Evolutionary conservation across 2,113 vertebrate genomes (phyloP).

Genomic region (Leucosticte australis): DNA sequence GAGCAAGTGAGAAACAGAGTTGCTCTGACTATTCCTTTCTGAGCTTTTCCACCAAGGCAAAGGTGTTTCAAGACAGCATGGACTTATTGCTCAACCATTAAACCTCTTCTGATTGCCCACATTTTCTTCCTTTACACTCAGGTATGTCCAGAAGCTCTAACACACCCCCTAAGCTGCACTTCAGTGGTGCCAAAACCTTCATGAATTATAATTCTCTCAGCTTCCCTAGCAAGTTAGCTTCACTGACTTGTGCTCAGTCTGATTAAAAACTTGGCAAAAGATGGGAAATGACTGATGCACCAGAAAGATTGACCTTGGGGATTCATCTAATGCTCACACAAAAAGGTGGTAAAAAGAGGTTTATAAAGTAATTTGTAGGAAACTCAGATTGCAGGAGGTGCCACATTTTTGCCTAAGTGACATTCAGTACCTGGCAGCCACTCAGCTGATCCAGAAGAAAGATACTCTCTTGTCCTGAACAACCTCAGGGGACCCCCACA

Average conservation of each 20-base stretch:
- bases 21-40: neutral
- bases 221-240: neutral
- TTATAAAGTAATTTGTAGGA: neutral
- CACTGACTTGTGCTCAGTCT: neutral
- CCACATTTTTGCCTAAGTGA: neutral
- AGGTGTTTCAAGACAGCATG: neutral
- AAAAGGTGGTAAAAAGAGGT: neutral
- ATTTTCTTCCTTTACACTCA: neutral
- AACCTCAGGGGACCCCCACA: neutral
- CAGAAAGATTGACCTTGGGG: neutral
- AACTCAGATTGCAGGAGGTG: neutral
- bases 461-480: neutral
- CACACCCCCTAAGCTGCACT: fast-evolving
- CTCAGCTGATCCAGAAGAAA: neutral
- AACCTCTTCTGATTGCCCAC: neutral
- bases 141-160: neutral
- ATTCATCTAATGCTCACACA: neutral
- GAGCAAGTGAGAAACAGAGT: neutral
- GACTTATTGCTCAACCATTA: neutral
- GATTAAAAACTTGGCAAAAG: neutral
- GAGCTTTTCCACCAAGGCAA: neutral
- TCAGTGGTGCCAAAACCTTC: neutral
- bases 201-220: neutral
- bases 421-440: neutral
- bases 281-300: neutral